A percentile compares a stretch with the other conserved stretches of the same genome.
phyloP scores from a whole-genome alignment of 2,113 vertebrate species.

The Rhombomys opimus region DNA sequence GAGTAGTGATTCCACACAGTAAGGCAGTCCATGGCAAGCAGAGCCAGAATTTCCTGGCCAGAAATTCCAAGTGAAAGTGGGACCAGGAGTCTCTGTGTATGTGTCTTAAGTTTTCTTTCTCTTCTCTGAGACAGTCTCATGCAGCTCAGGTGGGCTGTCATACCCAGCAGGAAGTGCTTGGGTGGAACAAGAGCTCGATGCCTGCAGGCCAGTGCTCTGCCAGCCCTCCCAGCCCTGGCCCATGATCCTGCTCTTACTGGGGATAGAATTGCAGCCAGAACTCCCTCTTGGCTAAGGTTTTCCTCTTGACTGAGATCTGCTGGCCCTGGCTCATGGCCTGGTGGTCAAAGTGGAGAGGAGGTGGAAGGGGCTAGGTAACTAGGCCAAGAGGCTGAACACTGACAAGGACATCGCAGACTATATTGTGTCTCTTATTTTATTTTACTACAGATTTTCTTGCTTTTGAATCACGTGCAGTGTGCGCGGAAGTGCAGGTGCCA shows the following conservation, averaged over 20 bases:
- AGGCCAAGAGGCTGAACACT: background rate
- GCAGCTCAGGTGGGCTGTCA: background rate
- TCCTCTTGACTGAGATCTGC: background rate
- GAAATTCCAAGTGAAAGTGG: background rate
- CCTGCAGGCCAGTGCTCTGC: background rate
- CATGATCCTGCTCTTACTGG: background rate
- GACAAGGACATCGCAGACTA: background rate
- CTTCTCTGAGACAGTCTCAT: background rate
- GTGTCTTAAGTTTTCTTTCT: background rate
- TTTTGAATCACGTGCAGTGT: background rate
- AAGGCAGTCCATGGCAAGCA: background rate
- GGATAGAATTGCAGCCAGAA: background rate
- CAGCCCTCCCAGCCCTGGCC: background rate
- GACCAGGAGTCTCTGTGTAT: background rate
- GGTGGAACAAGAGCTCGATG: background rate
- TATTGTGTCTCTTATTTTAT: background rate
- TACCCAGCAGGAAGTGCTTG: background rate
- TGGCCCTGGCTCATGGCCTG: background rate
- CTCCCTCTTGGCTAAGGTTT: background rate
- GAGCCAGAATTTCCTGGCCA: background rate
- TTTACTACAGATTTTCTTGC: background rate
- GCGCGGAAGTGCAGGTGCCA: background rate
- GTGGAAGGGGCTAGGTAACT: background rate
- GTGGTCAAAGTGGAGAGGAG: background rate
- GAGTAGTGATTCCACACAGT: background rate